Evolutionary conservation across 2,797 vertebrate genomes (phyloP).

Genomic region (Sebastes itinus): DNA sequence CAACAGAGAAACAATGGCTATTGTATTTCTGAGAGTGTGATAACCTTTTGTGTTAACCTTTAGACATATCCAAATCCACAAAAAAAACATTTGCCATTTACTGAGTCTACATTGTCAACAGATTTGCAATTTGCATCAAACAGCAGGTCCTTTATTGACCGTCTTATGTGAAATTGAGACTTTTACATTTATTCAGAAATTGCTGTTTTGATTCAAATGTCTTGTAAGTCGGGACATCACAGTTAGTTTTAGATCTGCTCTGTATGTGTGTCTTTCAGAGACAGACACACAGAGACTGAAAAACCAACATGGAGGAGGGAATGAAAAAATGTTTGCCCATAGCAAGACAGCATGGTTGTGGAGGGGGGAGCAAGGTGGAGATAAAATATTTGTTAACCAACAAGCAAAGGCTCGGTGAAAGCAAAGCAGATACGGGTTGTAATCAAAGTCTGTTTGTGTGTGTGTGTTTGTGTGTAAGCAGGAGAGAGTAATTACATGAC

Average conservation of each 20-base stretch:
- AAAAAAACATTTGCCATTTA: neutral
- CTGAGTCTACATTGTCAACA: neutral
- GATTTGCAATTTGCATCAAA: neutral
- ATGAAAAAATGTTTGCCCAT: neutral
- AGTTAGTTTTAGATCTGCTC: neutral
- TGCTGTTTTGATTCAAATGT: neutral
- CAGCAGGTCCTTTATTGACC: neutral
- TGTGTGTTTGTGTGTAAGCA: neutral
- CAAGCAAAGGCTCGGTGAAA: conserved; percentile 10
- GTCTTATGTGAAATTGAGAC: neutral
- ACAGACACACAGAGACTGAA: neutral
- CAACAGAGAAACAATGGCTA: neutral
- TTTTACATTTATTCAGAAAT: neutral
- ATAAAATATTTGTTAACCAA: conserved; percentile 28
- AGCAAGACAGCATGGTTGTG: neutral
- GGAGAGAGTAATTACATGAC: conserved; percentile 37
- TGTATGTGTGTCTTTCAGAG: neutral
- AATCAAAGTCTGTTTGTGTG: conserved; percentile 26
- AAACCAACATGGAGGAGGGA: neutral
- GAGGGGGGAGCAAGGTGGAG: neutral
- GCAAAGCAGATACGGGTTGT: neutral
- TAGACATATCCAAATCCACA: conserved; percentile 18
- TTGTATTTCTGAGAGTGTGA: conserved; percentile 21
- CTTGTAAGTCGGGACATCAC: neutral
- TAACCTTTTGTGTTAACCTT: conserved; percentile 45